A percentile compares a stretch with the other conserved stretches of the same genome.
These are phyloP conservation scores for Drosophila siamana DNA, from an alignment of 2,888 invertebrate species.

Conservation along the genomic window DNA sequence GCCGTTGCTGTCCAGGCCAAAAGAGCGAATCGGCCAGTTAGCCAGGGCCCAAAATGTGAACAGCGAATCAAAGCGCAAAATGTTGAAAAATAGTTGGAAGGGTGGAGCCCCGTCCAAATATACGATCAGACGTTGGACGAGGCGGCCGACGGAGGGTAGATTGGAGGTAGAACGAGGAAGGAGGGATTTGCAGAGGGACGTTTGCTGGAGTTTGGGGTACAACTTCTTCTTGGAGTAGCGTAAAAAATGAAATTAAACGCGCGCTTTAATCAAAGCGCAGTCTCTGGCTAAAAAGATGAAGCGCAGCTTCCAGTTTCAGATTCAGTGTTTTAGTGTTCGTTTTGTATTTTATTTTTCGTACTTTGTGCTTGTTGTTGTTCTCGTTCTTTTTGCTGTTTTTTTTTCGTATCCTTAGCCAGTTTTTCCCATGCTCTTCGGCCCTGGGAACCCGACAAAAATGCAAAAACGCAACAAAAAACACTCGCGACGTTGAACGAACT, in stretches of 20 bases:
- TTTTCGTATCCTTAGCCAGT: conserved; percentile 70
- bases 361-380: conserved; percentile 41
- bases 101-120: conserved; percentile 64
- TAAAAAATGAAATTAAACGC: conserved; percentile 82
- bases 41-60: conserved; percentile 68
- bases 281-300: conserved; percentile 43
- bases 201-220: not conserved
- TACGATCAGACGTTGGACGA: not conserved
- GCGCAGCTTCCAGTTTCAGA: conserved; percentile 56
- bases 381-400: conserved; percentile 35
- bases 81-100: conserved; percentile 69
- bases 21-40: conserved; percentile 34
- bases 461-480: conserved; percentile 44
- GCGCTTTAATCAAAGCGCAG: conserved; percentile 79
- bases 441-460: conserved; percentile 57
- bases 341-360: conserved; percentile 25
- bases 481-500: conserved; percentile 50
- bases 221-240: conserved; percentile 65
- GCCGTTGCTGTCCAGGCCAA: conserved; percentile 34
- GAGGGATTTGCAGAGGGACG: conserved; percentile 6
- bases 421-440: conserved; percentile 65
- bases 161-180: not conserved
- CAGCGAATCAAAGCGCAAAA: conserved; percentile 77
- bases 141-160: not conserved
- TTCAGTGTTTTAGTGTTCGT: conserved; percentile 29